Percentiles rank a stretch among this genome's conserved stretches.
phyloP scores from a whole-genome alignment of 2,113 vertebrate genomes.

The Crotalus horridus region DNA sequence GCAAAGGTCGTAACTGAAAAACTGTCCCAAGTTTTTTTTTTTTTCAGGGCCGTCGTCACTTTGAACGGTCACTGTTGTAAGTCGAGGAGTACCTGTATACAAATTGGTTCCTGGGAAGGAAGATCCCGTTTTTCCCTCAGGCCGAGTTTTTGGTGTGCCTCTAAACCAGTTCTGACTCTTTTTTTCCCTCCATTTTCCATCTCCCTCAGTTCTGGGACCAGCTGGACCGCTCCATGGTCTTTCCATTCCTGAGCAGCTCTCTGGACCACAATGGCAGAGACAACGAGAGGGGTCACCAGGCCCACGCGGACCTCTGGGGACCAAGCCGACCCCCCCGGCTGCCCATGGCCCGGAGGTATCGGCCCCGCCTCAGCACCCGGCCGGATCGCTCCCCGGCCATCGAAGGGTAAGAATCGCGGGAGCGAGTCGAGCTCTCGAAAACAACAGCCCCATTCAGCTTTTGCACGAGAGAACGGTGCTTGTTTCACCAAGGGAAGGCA shows the following conservation, averaged over 20 bases:
- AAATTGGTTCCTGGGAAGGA: not conserved
- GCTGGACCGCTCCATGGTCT: constrained; percentile 71
- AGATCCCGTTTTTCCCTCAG: not conserved
- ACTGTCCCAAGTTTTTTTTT: too few species aligned
- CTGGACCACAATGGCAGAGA: constrained; percentile 80
- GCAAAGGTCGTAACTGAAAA: too few species aligned
- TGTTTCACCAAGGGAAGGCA: not conserved
- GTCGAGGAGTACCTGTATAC: not conserved
- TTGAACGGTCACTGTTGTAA: too few species aligned
- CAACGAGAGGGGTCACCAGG: constrained; percentile 67
- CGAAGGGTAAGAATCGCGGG: constrained; percentile 78
- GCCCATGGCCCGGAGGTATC: constrained; percentile 80
- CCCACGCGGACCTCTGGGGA: constrained; percentile 83
- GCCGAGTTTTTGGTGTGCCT: not conserved
- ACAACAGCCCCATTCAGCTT: not conserved
- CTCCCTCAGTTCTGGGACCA: constrained; percentile 85
- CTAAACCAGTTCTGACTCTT: not conserved
- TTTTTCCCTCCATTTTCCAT: not conserved
- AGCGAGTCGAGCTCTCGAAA: not conserved
- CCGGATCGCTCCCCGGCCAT: constrained; percentile 92
- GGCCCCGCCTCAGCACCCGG: constrained; percentile 83
- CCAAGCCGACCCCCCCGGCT: constrained; percentile 82
- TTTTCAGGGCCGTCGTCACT: too few species aligned
- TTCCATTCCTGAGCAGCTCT: constrained; percentile 69
- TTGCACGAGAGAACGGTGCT: not conserved